Evolutionary conservation across 2,888 invertebrate genomes (phyloP).

Genomic region (Drosophila anomalipes): DNA sequence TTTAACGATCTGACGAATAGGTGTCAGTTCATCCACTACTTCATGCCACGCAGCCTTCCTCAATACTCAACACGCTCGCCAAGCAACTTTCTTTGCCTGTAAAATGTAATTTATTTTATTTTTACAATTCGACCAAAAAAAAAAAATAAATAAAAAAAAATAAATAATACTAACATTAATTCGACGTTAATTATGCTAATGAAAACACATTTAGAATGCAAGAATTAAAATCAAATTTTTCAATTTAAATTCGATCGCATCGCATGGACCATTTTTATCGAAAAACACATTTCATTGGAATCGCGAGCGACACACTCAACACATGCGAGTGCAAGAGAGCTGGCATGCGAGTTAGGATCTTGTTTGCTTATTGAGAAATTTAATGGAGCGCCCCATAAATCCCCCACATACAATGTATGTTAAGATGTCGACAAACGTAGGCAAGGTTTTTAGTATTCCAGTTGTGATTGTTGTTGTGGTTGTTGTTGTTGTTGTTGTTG

Average conservation of each 20-base stretch:
- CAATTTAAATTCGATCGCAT: constrained; percentile 83
- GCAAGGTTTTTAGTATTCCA: constrained; percentile 40
- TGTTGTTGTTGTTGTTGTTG: constrained; percentile 24
- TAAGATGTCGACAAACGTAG: constrained; percentile 61
- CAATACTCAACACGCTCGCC: background rate
- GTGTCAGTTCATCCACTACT: constrained; percentile 52
- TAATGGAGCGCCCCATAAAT: constrained; percentile 51
- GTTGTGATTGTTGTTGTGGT: constrained; percentile 20
- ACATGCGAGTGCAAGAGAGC: constrained; percentile 7
- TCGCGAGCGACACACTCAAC: constrained; percentile 34
- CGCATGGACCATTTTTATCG: constrained; percentile 83
- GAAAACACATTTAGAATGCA: constrained; percentile 83
- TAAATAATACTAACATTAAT: constrained; percentile 62
- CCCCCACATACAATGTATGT: constrained; percentile 45
- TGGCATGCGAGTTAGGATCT: constrained; percentile 39
- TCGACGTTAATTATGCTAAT: constrained; percentile 83
- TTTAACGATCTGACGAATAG: constrained; percentile 75
- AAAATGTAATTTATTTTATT: constrained; percentile 72
- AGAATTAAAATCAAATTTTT: constrained; percentile 83
- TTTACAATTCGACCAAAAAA: constrained; percentile 53
- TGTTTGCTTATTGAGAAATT: constrained; percentile 76
- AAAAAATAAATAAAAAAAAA: constrained; percentile 1
- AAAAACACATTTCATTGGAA: constrained; percentile 83
- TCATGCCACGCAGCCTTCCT: background rate
- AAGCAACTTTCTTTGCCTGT: constrained; percentile 58